These are phyloP conservation scores for Axea sp. DNA, from an alignment of 2,888 invertebrate species.

Conservation along the genomic window DNA sequence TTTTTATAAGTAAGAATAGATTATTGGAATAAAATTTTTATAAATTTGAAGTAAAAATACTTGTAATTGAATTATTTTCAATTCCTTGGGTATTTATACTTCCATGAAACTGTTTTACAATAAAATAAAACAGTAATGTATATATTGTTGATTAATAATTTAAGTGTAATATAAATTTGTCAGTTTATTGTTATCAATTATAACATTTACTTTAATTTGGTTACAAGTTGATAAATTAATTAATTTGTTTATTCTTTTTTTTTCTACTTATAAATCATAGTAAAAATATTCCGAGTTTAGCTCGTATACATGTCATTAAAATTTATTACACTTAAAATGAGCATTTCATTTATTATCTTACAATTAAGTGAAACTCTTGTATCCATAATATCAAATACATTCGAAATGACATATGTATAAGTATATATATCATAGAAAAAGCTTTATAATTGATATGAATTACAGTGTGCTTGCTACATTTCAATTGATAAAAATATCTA, in stretches of 20 bases:
- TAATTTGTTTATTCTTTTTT: background rate
- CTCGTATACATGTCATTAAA: slow-evolving; percentile 32
- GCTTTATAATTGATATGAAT: slow-evolving; percentile 7
- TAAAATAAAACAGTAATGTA: no score
- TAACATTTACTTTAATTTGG: no score
- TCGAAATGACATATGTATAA: slow-evolving; percentile 32
- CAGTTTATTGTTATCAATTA: no score
- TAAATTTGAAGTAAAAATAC: no score
- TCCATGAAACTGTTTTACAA: no score
- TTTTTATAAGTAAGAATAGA: slow-evolving; percentile 25
- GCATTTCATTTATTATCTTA: slow-evolving; percentile 32
- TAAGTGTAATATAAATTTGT: no score
- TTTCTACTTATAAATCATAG: background rate
- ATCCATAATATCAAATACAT: slow-evolving; percentile 26
- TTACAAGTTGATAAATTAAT: no score
- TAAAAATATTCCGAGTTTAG: slow-evolving; percentile 26
- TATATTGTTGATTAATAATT: no score
- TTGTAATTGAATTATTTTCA: no score
- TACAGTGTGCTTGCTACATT: slow-evolving; percentile 16
- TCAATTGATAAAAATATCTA: slow-evolving; percentile 44
- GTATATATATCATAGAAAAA: slow-evolving; percentile 25
- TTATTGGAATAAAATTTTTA: no score
- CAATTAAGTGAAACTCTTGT: slow-evolving; percentile 24
- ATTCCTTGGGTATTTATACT: no score
- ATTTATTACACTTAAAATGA: slow-evolving; percentile 37